Evolutionary conservation across 2,113 vertebrate genomes (phyloP), one percentile per base, ranked within the genome.

Genomic region (Eulemur rufifrons): DNA sequence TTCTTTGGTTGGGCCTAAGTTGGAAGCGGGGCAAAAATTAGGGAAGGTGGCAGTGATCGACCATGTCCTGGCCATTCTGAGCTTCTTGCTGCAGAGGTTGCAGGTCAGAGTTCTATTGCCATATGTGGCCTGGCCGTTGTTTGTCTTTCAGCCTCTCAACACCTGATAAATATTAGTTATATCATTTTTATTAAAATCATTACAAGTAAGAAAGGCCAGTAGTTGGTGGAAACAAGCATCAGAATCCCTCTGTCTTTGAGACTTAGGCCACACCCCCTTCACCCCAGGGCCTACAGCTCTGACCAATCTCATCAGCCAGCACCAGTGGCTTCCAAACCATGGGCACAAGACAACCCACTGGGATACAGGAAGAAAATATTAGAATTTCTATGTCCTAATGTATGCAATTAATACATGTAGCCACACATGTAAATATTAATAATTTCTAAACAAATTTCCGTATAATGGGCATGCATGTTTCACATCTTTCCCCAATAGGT

Each of bases 381-480:
- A 39, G 39, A 63, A 23, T 10, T 6, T 80, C 76, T 45, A 7
- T 59, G 34, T 34, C 29, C 34, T 80, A n/a, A 34, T 68, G 34
- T 50, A 32, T 39, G 14, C 20, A 12, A 34, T 56, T 25, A 61
- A 23, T 32, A 29, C 68, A 23, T 32, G 7, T 4, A 69, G 86
- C 6, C 50, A 80, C 25, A 4, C 5, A 6, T 7, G 34, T 11
- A 56, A 56, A 56, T 56, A 56, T 56, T 39, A 32, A 21, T 63
- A 17, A 64, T 82, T 82, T 86, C 52, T 86, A 42, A 86, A 64
- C 45, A 69, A 76, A 6, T 14, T 2, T 25, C 34, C 14, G 4
- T 42, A 7, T 2, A 52, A 34, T 2, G 6, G 10, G 6, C 4
- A 27, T 9, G 1, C 45, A 20, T 8, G 1, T 66, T 21, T 81